Evolutionary conservation across 2,888 invertebrate genomes (phyloP).

Genomic region (Hecatera dysodea): DNA sequence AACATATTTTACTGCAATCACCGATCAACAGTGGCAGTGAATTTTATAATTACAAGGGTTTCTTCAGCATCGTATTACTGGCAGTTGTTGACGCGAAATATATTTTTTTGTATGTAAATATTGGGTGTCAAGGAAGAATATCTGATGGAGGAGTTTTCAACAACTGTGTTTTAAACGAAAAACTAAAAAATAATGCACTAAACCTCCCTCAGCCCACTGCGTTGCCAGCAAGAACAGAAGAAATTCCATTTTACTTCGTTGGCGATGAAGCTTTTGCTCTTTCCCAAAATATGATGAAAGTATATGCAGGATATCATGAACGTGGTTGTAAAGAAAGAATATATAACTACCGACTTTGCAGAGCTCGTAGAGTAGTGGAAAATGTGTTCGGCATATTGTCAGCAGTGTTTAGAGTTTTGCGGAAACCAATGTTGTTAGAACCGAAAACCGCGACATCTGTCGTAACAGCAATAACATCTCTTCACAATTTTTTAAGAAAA

Average conservation of each 20-base stretch:
- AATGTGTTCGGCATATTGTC: not conserved
- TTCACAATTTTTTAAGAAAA: not conserved
- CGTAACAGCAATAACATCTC: not conserved
- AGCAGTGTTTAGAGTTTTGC: conserved; percentile 1
- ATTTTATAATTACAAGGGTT: conserved; percentile 6
- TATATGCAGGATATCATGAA: not conserved
- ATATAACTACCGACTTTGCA: not conserved
- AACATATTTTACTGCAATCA: conserved; percentile 18
- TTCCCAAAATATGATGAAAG: conserved; percentile 15
- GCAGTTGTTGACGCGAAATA: not conserved
- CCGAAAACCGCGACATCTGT: conserved; percentile 2
- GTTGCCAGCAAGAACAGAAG: conserved; percentile 33
- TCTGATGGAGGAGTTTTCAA: conserved; percentile 5
- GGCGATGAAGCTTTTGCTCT: conserved; percentile 46
- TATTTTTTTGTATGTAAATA: too few species aligned
- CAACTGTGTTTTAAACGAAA: not conserved
- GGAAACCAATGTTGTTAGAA: conserved; percentile 1
- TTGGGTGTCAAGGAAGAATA: not conserved
- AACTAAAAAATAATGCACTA: conserved; percentile 11
- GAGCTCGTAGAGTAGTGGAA: not conserved
- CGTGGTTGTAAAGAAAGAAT: not conserved
- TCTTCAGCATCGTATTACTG: conserved; percentile 1
- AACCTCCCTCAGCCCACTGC: conserved; percentile 21
- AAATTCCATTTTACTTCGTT: conserved; percentile 16
- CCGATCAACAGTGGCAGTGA: not conserved